Base-by-base conservation (phyloP, 2,797 vertebrate genomes). In the Rhyacichthys aspro region DNA sequence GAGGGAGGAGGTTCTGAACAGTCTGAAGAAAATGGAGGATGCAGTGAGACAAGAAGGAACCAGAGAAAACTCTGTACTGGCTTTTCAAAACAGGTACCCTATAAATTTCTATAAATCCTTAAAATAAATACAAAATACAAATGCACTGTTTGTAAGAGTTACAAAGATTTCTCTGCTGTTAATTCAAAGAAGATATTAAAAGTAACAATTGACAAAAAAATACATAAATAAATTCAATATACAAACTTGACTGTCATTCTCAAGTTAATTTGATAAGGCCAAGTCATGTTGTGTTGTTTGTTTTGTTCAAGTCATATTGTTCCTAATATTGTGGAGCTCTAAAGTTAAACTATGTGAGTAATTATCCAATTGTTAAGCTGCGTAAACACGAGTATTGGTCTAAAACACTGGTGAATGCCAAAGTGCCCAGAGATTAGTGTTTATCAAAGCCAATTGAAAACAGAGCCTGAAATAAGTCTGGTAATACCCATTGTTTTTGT, bases 1-100 rank as follows among this genome's bases (percentile, higher is more conserved):
- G 73, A 97, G 88, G 60, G 96, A 96, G 12, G 93, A 94, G 64
- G 73, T 98, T 15, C 89, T 97, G 73, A 93, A 85, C 72, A 94
- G 73, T 71, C 84, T 99, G 45, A 93, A 92, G 71, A 95, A 95
- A 72, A 80, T 93, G 15, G 95, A 98, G 62, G 93, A 95, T 32
- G 93, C 93, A 71, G 80, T 87, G 2, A 93, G 83, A 67, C 89
- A 77, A 18, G 91, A 94, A 17, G 85, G 80, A 5, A 57, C 93
- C 50, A 92, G 90, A 72, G 95, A 97, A 28, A 91, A 85, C 62
- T 94, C 91, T 1, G 81, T 94, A 2, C 94, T 93, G 70, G 93
- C 93, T 5, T 89, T 98, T 53, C 97, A 98, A 54, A 96, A 94
- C 87, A 96, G 98, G 98, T 99, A 78, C 2, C 3, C 11, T 43